These are phyloP conservation scores for Steromphala cineraria DNA, from an alignment of 2,888 invertebrate genomes.

Conservation along the genomic window DNA sequence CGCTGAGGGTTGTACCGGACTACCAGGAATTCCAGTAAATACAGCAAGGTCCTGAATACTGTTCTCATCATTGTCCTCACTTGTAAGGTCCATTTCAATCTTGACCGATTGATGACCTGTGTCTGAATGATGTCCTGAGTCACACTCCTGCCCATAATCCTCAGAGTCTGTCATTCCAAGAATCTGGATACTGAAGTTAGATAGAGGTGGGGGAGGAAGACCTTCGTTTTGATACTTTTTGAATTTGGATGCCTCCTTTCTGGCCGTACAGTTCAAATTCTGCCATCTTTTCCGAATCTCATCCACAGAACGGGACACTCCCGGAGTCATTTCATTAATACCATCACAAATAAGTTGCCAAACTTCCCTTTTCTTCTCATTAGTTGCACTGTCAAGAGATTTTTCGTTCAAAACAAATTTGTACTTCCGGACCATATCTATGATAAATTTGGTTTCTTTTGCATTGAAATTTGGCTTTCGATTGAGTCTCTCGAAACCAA, in stretches of 20 bases:
- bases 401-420: not conserved
- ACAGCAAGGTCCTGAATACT: not conserved
- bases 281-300: conserved; percentile 15
- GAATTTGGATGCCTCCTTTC: not conserved
- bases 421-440: not conserved
- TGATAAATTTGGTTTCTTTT: not conserved
- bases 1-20: not conserved
- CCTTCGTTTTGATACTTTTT: conserved; percentile 1
- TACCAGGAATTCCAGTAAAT: not conserved
- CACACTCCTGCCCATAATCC: not conserved
- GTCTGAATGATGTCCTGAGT: not conserved
- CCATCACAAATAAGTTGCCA: conserved; percentile 9
- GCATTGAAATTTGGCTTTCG: not conserved
- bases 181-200: not conserved
- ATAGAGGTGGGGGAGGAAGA: not conserved
- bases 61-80: not conserved
- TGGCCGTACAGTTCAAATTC: not conserved
- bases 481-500: not conserved
- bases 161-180: not conserved
- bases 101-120: not conserved
- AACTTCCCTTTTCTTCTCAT: conserved; percentile 6
- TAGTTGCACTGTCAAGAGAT: not conserved
- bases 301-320: not conserved
- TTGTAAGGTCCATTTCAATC: not conserved
- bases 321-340: conserved; percentile 2